Evolutionary conservation across 2,113 vertebrate genomes (phyloP).

Genomic region (Chloroceryle aenea): DNA sequence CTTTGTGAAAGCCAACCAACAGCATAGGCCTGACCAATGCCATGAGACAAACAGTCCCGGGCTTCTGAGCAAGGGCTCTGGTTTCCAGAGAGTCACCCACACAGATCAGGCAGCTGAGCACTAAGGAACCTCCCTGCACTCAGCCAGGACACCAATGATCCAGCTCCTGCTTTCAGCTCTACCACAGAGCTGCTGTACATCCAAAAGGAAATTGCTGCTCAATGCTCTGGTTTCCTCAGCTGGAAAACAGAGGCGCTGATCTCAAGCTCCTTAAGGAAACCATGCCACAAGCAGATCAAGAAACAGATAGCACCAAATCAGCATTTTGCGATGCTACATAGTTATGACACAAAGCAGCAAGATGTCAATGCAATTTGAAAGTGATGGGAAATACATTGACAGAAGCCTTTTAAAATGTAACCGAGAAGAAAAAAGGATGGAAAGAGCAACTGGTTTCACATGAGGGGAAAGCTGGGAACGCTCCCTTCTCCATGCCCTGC

Average conservation of each 20-base stretch:
- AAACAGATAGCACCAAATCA: conserved; percentile 8
- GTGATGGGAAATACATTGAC: conserved; percentile 42
- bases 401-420: conserved; percentile 52
- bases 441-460: conserved; percentile 42
- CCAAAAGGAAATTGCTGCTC: not conserved
- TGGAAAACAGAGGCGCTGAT: not conserved
- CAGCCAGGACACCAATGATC: not conserved
- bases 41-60: not conserved
- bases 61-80: not conserved
- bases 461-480: not conserved
- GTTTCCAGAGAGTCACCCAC: not conserved
- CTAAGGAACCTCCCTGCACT: not conserved
- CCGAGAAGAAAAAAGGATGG: conserved; percentile 3
- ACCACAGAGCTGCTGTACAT: not conserved
- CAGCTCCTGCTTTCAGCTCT: not conserved
- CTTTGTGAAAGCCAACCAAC: not conserved
- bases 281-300: conserved; percentile 7
- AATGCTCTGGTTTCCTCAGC: not conserved
- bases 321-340: not conserved
- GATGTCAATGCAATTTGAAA: conserved; percentile 34
- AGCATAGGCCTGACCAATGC: not conserved
- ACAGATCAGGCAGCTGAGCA: not conserved
- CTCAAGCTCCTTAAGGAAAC: conserved; percentile 12
- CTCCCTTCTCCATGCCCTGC: not conserved
- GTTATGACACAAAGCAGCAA: conserved; percentile 35